phyloP scores from a whole-genome alignment of 2,888 invertebrate species.

The Unio pictorum region DNA sequence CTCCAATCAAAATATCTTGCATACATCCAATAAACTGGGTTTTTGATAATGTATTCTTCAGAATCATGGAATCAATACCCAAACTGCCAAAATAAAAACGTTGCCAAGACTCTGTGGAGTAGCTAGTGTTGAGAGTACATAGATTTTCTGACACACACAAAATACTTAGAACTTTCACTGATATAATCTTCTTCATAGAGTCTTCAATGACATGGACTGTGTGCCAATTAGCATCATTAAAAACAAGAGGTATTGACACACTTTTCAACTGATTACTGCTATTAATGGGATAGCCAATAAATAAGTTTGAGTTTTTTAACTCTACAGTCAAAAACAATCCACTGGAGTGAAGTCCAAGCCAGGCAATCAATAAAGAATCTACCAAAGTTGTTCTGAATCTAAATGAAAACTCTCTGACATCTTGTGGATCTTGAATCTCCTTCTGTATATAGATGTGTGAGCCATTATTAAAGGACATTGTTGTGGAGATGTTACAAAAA shows the following conservation, averaged over 20 bases:
- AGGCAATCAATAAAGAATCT: constrained; percentile 84
- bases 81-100: constrained; percentile 27
- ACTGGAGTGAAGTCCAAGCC: constrained; percentile 15
- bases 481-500: constrained; percentile 79
- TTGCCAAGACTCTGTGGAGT: constrained; percentile 1
- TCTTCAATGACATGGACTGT: constrained; percentile 18
- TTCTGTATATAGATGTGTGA: constrained; percentile 16
- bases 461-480: constrained; percentile 50
- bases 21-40: constrained; percentile 87
- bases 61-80: constrained; percentile 4
- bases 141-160: constrained; percentile 1
- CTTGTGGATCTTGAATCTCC: neutral
- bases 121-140: constrained; percentile 5
- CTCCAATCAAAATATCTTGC: constrained; percentile 88
- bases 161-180: constrained; percentile 9
- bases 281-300: constrained; percentile 12
- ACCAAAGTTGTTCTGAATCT: constrained; percentile 92
- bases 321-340: constrained; percentile 39
- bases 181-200: neutral
- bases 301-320: constrained; percentile 27
- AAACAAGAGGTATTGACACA: constrained; percentile 3
- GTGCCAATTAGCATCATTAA: constrained; percentile 54
- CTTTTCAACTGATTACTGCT: neutral
- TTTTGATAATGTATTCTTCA: constrained; percentile 18
- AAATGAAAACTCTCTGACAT: constrained; percentile 77